Evolutionary conservation across 2,888 invertebrate species (phyloP), one percentile per base, ranked within the genome.

Genomic region (Serrognathus titanus): DNA sequence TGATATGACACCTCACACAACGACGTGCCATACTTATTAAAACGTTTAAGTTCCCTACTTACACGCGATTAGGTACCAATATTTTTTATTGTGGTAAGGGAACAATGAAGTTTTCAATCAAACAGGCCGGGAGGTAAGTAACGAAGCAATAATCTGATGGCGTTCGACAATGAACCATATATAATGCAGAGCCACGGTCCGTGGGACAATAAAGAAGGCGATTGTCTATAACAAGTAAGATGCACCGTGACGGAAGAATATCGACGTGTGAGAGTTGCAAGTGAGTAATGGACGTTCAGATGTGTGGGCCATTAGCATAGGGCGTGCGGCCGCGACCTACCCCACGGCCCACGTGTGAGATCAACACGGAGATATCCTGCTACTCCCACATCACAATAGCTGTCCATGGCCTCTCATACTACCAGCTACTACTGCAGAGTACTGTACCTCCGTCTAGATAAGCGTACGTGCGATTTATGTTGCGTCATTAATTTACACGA

Each of bases 251-350:
- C 45, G 51, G 46, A 45, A 50, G 55, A 48, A 41, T 48, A 57
- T 57, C 57, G 57, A 57, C 53, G 52, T 53, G 52, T 56, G 53
- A 54, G 56, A 57, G 53, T 51, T 43, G 58, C 58, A 58, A 53
- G 57, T 66, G 63, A 63, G 53, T 62, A 66, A 63, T 61, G 64
- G 60, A 55, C 60, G 58, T 57, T 62, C 54, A 60, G 62, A 61
- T 67, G 68, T 68, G 67, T 67, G 68, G 67, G 67, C 66, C 62
- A 68, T 67, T 68, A 68, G 66, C 68, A 68, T 68, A 68, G 66
- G 68, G 66, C 67, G 68, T 64, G 65, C 66, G 62, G 65, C 62
- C 66, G 62, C 67, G 67, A 67, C 67, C 67, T 67, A 66, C 67
- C 67, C 67, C 63, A 67, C 66, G 63, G 65, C 67, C 67, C 67